Evolutionary conservation across 2,113 vertebrate genomes (phyloP).

Genomic region (Melierax canorus): DNA sequence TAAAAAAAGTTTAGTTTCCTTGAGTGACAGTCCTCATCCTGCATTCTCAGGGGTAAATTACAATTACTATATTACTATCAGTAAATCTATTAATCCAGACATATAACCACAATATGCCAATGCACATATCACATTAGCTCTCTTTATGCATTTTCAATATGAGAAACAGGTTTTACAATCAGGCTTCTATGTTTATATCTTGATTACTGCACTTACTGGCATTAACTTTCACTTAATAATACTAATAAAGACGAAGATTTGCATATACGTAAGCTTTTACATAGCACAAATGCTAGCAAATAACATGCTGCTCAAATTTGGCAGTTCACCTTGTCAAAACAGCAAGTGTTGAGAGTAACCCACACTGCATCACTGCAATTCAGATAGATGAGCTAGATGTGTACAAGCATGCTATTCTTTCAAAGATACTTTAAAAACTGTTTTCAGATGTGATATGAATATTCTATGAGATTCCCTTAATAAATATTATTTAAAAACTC

Average conservation of each 20-base stretch:
- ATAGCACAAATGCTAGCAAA: background rate
- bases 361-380: background rate
- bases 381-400: background rate
- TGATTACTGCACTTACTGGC: background rate
- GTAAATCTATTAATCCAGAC: background rate
- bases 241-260: background rate
- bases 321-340: background rate
- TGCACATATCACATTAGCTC: background rate
- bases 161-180: background rate
- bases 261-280: background rate
- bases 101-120: background rate
- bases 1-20: background rate
- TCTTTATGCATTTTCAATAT: background rate
- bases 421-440: background rate
- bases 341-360: background rate
- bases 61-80: background rate
- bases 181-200: background rate
- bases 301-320: background rate
- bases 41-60: background rate
- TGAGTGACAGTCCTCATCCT: background rate
- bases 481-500: conserved; percentile 34
- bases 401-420: background rate
- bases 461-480: background rate
- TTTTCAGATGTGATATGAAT: background rate
- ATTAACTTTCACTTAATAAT: background rate